Evolutionary conservation across 2,113 vertebrate genomes (phyloP).

Genomic region (Oryctolagus cuniculus): DNA sequence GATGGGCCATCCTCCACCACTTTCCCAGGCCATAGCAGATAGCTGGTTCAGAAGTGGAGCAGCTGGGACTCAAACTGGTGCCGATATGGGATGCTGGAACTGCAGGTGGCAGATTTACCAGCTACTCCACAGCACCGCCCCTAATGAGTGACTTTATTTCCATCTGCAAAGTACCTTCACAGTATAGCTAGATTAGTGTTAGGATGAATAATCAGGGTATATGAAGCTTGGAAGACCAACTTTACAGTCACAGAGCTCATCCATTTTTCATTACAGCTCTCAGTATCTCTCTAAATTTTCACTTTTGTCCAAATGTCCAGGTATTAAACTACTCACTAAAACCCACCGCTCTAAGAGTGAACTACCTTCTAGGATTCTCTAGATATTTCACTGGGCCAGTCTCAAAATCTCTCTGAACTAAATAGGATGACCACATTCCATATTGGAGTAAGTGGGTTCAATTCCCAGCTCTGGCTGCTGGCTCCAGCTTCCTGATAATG

Average conservation of each 20-base stretch:
- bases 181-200: not conserved
- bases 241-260: not conserved
- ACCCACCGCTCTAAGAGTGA: not conserved
- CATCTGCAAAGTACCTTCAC: not conserved
- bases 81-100: no score
- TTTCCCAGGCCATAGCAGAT: no score
- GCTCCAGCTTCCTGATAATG: no score
- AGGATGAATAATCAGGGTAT: not conserved
- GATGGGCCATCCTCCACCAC: no score
- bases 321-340: not conserved
- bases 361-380: not conserved
- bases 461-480: no score
- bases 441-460: no score
- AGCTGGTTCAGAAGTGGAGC: no score
- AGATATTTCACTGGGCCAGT: not conserved
- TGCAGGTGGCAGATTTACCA: no score
- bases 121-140: no score
- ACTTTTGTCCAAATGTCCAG: not conserved
- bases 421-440: no score
- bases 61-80: no score
- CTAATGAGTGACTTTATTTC: not conserved
- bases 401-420: not conserved
- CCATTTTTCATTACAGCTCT: not conserved
- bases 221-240: not conserved
- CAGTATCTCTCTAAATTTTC: conserved; percentile 8